These are phyloP conservation scores for Euglossa dilemma DNA, from an alignment of 1,140 invertebrate genomes.

Conservation along the genomic window DNA sequence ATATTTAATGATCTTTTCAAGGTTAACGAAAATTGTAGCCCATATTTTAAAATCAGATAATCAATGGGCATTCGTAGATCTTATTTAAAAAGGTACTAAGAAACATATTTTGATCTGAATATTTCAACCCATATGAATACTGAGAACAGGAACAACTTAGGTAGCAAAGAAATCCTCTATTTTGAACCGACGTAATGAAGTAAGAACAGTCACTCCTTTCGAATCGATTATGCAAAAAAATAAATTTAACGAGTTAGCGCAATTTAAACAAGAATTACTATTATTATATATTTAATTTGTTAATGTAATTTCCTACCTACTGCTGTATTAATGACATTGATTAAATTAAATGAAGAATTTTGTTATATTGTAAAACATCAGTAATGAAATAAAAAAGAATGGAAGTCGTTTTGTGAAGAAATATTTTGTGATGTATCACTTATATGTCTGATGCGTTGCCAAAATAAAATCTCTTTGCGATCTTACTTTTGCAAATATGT, in stretches of 20 bases:
- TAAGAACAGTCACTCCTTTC: conserved; percentile 59
- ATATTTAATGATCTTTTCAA: not conserved
- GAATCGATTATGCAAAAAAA: conserved; percentile 60
- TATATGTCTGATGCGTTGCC: conserved; percentile 18
- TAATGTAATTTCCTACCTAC: conserved; percentile 66
- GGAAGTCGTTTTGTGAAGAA: conserved; percentile 74
- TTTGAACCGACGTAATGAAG: conserved; percentile 69
- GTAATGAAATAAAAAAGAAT: conserved; percentile 72
- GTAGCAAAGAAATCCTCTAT: conserved; percentile 69
- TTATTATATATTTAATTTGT: conserved; percentile 67
- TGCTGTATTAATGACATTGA: conserved; percentile 54
- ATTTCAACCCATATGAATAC: conserved; percentile 54
- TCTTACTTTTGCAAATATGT: not conserved
- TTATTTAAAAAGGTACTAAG: conserved; percentile 30
- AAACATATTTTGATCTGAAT: conserved; percentile 21
- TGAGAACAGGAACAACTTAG: conserved; percentile 62
- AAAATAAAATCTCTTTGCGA: conserved; percentile 29
- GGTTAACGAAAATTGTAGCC: not conserved
- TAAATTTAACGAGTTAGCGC: conserved; percentile 65
- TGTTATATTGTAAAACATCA: conserved; percentile 73
- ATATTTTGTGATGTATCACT: conserved; percentile 31
- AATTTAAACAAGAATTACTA: conserved; percentile 68
- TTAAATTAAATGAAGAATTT: conserved; percentile 64
- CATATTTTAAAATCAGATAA: not conserved
- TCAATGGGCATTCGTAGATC: conserved; percentile 29